Conservation (phyloP, 2,113 vertebrate species). For the Colius striatus region DNA sequence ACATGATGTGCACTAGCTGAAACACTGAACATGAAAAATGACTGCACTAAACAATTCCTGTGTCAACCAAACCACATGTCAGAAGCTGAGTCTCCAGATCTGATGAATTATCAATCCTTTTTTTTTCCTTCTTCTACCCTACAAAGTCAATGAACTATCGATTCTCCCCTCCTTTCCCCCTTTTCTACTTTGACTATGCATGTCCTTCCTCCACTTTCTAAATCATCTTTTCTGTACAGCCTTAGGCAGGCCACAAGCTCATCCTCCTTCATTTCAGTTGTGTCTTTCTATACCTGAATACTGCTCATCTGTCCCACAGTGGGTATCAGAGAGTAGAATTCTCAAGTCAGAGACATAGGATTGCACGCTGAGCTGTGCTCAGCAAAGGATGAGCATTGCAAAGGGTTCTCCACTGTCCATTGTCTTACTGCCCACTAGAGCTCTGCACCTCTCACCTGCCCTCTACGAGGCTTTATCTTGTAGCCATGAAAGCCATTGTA, state of each 20-base stretch:
- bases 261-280: background rate
- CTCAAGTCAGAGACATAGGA: background rate
- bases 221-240: background rate
- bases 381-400: background rate
- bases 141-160: conserved; percentile 35
- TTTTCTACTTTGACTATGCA: background rate
- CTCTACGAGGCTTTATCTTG: background rate
- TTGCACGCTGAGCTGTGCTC: rapidly evolving
- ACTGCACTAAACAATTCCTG: background rate
- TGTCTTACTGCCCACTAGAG: background rate
- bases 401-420: background rate
- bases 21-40: background rate
- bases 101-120: conserved; percentile 1
- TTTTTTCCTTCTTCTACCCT: background rate
- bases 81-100: background rate
- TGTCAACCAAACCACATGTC: background rate
- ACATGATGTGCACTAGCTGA: background rate
- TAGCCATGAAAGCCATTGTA: background rate
- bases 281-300: background rate
- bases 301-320: rapidly evolving
- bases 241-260: background rate
- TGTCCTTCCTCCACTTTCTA: background rate
- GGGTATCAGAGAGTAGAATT: background rate
- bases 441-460: background rate
- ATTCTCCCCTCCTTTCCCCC: background rate